Conservation (phyloP, 2,888 invertebrate genomes). For the Ferdinandea cuprea region DNA sequence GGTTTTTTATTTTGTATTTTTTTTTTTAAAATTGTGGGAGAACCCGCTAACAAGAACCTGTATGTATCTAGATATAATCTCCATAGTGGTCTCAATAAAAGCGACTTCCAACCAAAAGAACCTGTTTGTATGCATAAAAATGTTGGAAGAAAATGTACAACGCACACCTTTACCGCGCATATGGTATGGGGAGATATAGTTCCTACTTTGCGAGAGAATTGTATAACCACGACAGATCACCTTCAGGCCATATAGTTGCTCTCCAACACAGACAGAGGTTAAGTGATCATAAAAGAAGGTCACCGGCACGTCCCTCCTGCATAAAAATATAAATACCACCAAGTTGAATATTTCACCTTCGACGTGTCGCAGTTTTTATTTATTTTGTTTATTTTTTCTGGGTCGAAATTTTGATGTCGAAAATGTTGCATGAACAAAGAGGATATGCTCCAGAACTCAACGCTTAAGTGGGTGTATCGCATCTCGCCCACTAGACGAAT, state of each 20-base stretch:
- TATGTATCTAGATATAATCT: conserved; percentile 49
- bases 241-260: conserved; percentile 14
- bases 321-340: neutral
- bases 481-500: conserved; percentile 33
- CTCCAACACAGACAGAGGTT: conserved; percentile 41
- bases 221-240: conserved; percentile 48
- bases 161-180: neutral
- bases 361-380: conserved; percentile 9
- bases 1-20: neutral
- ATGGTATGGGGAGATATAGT: too few species aligned
- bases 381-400: too few species aligned
- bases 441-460: conserved; percentile 5
- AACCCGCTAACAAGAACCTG: conserved; percentile 1
- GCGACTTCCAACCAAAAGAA: conserved; percentile 22
- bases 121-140: conserved; percentile 37
- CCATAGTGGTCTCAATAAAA: conserved; percentile 2
- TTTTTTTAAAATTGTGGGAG: neutral
- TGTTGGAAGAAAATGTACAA: conserved; percentile 22
- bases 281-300: conserved; percentile 66
- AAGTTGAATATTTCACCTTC: conserved; percentile 45
- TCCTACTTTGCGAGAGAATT: conserved; percentile 14
- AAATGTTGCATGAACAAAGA: conserved; percentile 2
- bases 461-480: conserved; percentile 14
- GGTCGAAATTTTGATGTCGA: neutral
- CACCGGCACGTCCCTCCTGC: conserved; percentile 22